A percentile compares a stretch with the other conserved stretches of the same genome.
These are phyloP conservation scores for Agonum fuliginosum DNA, from an alignment of 2,888 invertebrate genomes.

Conservation along the genomic window DNA sequence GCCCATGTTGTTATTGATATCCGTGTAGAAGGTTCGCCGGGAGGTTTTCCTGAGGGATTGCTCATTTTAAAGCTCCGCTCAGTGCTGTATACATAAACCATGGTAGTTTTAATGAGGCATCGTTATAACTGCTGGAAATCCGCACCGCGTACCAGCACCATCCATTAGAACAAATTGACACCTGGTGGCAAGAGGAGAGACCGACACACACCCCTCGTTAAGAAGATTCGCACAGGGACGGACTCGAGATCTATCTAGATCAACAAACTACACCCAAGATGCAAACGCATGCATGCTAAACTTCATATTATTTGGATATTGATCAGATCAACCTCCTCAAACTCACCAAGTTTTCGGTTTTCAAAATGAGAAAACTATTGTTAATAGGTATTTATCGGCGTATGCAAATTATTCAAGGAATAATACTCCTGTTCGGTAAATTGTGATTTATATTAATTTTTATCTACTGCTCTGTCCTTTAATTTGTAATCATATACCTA, in stretches of 20 bases:
- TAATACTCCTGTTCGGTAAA: too few relatives aligned
- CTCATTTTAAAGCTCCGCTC: slow-evolving; percentile 49
- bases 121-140: slow-evolving; percentile 67
- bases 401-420: too few relatives aligned
- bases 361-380: too few relatives aligned
- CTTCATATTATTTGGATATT: too few relatives aligned
- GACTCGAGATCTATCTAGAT: not conserved
- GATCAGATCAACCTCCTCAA: too few relatives aligned
- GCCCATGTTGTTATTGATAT: slow-evolving; percentile 41
- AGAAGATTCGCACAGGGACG: slow-evolving; percentile 62
- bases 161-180: slow-evolving; percentile 75
- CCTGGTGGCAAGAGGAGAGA: slow-evolving; percentile 69
- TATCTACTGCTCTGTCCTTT: too few relatives aligned
- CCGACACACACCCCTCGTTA: slow-evolving; percentile 68
- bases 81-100: slow-evolving; percentile 61
- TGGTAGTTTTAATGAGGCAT: slow-evolving; percentile 68
- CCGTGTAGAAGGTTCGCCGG: too few relatives aligned
- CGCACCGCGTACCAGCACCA: slow-evolving; percentile 68
- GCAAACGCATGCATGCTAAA: too few relatives aligned
- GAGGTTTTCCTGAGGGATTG: slow-evolving; percentile 40
- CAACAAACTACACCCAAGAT: not conserved
- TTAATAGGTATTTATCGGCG: too few relatives aligned
- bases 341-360: too few relatives aligned
- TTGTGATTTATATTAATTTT: too few relatives aligned
- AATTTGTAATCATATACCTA: too few relatives aligned